phyloP scores from a whole-genome alignment of 1,140 invertebrate species.

The Fopius arisanus region DNA sequence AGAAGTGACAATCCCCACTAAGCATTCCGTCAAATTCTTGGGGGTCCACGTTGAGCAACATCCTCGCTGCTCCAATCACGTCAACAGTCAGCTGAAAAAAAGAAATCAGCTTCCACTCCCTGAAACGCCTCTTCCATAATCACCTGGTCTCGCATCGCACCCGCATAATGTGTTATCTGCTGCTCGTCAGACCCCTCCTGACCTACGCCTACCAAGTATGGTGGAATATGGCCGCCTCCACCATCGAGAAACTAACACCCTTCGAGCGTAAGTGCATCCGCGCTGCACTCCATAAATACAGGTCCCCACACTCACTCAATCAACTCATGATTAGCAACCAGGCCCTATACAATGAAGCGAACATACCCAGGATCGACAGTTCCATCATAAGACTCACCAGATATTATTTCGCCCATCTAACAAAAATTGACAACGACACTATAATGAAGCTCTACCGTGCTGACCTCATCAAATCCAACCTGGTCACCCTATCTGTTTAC shows the following conservation, averaged over 20 bases:
- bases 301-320: neutral
- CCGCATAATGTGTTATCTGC: constrained; percentile 33
- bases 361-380: constrained; percentile 29
- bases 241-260: neutral
- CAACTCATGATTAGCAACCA: constrained; percentile 1
- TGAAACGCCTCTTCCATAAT: constrained; percentile 28
- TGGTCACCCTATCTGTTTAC: neutral
- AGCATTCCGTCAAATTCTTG: constrained; percentile 21
- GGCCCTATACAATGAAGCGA: constrained; percentile 12
- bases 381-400: constrained; percentile 16
- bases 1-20: constrained; percentile 12
- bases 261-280: constrained; percentile 20
- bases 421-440: neutral
- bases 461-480: neutral
- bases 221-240: constrained; percentile 18
- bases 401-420: constrained; percentile 9
- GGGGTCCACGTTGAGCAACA: constrained; percentile 17
- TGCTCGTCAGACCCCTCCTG: constrained; percentile 32
- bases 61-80: neutral
- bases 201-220: constrained; percentile 24
- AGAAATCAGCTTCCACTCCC: neutral
- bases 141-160: constrained; percentile 14
- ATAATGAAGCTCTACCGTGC: neutral
- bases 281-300: neutral
- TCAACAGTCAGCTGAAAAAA: constrained; percentile 6